Conservation (phyloP, 2,888 invertebrate genomes). For the Ashinkailepas kermadecensis region DNA sequence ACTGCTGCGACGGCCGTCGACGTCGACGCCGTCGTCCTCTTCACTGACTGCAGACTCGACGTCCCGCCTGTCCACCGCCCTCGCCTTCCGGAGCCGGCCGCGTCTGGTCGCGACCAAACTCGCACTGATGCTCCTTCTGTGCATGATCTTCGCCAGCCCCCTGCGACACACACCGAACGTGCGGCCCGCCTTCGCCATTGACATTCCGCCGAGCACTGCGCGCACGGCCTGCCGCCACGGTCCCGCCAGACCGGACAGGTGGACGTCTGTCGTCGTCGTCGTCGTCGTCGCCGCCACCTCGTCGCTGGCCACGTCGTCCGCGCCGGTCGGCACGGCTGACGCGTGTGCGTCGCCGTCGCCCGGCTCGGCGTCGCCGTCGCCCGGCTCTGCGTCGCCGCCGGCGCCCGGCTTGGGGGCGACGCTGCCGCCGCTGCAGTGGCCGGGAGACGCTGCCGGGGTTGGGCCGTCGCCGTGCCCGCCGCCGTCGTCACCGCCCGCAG, state of each 20-base stretch:
- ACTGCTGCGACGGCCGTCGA: neutral
- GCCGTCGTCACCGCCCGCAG: neutral
- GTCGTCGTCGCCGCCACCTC: neutral
- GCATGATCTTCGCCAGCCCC: neutral
- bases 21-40: too few relatives aligned
- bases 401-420: neutral
- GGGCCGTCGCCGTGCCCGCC: neutral
- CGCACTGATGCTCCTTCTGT: too few relatives aligned
- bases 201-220: neutral
- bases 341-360: neutral
- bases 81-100: too few relatives aligned
- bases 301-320: neutral
- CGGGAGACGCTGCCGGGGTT: neutral
- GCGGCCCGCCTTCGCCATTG: neutral
- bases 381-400: neutral
- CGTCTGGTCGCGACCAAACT: too few relatives aligned
- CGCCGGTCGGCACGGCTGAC: neutral
- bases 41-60: too few relatives aligned
- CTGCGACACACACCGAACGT: neutral
- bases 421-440: neutral
- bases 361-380: neutral
- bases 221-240: neutral
- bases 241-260: neutral
- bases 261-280: neutral
- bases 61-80: too few relatives aligned